These are phyloP conservation scores for Allolobophora icterica DNA, from an alignment of 2,888 invertebrate genomes.

Conservation along the genomic window DNA sequence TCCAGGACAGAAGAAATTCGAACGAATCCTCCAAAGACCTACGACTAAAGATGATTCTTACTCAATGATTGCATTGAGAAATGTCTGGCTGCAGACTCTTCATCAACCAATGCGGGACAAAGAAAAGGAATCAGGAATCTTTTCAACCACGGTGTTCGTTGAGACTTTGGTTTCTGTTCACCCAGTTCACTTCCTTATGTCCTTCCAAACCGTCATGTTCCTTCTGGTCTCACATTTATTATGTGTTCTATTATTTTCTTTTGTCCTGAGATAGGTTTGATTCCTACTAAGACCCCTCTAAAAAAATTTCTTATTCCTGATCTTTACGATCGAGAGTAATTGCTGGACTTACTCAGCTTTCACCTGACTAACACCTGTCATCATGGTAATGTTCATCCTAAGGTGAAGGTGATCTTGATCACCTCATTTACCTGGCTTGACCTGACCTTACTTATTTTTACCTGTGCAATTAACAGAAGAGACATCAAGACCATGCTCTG, in stretches of 20 bases:
- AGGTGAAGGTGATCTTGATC: not conserved
- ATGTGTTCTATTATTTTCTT: not conserved
- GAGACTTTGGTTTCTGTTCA: too few relatives aligned
- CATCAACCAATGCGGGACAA: constrained; percentile 93
- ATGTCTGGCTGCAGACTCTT: constrained; percentile 96
- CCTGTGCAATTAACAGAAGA: constrained; percentile 72
- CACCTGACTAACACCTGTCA: not conserved
- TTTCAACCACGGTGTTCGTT: too few relatives aligned
- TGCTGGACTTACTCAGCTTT: not conserved
- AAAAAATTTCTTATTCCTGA: too few relatives aligned
- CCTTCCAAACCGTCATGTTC: not conserved
- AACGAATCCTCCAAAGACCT: constrained; percentile 89
- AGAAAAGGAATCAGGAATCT: constrained; percentile 73
- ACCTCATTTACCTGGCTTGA: not conserved
- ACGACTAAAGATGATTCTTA: constrained; percentile 86
- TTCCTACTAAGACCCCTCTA: too few relatives aligned
- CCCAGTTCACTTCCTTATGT: too few relatives aligned
- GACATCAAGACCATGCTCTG: constrained; percentile 92
- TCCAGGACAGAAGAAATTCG: constrained; percentile 98
- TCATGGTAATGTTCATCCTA: not conserved
- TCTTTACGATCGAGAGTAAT: too few relatives aligned
- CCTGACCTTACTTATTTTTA: not conserved
- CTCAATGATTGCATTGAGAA: constrained; percentile 93
- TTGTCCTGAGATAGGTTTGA: not conserved
- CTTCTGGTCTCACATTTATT: not conserved